Conservation (phyloP, 2,797 vertebrate genomes). For the Cyclopterus lumpus region DNA sequence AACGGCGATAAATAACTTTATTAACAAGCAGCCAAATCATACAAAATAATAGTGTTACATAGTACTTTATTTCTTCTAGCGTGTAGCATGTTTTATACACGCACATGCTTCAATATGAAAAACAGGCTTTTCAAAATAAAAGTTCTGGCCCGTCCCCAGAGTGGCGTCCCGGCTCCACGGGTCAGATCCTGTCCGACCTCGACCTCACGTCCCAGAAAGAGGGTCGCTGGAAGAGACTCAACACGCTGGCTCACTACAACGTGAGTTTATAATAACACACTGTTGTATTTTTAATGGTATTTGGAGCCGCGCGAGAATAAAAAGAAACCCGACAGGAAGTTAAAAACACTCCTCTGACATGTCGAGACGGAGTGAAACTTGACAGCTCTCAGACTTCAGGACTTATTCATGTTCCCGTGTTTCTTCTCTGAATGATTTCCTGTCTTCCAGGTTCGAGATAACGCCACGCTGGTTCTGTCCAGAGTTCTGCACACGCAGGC, state of each 20-base stretch:
- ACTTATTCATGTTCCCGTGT: too few species aligned
- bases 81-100: too few species aligned
- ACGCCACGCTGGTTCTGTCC: slow-evolving; percentile 93
- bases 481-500: slow-evolving; percentile 91
- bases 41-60: too few species aligned
- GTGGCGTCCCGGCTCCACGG: slow-evolving; percentile 97
- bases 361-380: slow-evolving; percentile 5
- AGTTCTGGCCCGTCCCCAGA: slow-evolving; percentile 78
- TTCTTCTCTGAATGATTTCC: too few species aligned
- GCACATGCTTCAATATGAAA: too few species aligned
- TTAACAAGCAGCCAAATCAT: too few species aligned
- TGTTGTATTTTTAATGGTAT: neutral
- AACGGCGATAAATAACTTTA: too few species aligned
- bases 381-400: too few species aligned
- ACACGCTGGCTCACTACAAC: slow-evolving; percentile 97
- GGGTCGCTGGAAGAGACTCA: slow-evolving; percentile 93
- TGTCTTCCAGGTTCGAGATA: slow-evolving; percentile 90
- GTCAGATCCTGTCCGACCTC: slow-evolving; percentile 96
- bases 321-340: too few species aligned
- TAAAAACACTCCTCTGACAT: slow-evolving; percentile 22
- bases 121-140: neutral
- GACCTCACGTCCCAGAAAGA: slow-evolving; percentile 97
- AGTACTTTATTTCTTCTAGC: too few species aligned
- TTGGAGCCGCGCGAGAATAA: too few species aligned
- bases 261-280: slow-evolving; percentile 78